phyloP scores from a whole-genome alignment of 2,113 vertebrate species.

The Paramormyrops kingsleyae region DNA sequence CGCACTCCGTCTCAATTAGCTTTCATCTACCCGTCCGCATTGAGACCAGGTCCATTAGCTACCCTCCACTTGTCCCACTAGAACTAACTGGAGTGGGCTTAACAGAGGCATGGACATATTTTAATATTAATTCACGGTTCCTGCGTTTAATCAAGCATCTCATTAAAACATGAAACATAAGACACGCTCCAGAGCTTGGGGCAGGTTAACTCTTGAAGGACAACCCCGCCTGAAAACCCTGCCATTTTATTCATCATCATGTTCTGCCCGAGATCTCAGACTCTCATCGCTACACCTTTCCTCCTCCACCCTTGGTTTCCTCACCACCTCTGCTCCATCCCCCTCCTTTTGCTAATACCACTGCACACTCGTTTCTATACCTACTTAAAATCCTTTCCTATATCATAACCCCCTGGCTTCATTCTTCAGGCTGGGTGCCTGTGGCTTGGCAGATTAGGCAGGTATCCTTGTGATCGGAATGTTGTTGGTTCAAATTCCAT shows the following conservation, averaged over 20 bases:
- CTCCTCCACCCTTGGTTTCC: background rate
- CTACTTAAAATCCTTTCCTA: background rate
- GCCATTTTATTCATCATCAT: background rate
- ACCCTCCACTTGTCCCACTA: conserved; percentile 9
- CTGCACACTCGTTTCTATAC: background rate
- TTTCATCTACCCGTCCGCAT: conserved; percentile 17
- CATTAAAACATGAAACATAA: conserved; percentile 27
- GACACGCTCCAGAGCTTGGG: background rate
- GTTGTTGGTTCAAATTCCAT: background rate
- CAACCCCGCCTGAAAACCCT: background rate
- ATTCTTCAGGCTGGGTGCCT: background rate
- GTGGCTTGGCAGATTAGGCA: background rate
- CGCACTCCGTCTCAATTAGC: conserved; percentile 18
- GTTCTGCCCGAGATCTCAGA: background rate
- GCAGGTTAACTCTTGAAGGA: background rate
- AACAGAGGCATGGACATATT: background rate
- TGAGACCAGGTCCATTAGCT: conserved; percentile 22
- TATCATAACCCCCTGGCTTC: background rate
- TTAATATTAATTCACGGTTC: conserved; percentile 11
- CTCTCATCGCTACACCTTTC: background rate
- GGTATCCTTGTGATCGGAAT: background rate
- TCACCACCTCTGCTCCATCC: background rate
- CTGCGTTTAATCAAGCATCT: conserved; percentile 39
- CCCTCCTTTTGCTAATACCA: background rate
- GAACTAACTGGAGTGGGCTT: background rate